Evolutionary conservation across 92 coral and sea anemone genomes (phyloP).

Genomic region (Umimayanthus chanpuru): DNA sequence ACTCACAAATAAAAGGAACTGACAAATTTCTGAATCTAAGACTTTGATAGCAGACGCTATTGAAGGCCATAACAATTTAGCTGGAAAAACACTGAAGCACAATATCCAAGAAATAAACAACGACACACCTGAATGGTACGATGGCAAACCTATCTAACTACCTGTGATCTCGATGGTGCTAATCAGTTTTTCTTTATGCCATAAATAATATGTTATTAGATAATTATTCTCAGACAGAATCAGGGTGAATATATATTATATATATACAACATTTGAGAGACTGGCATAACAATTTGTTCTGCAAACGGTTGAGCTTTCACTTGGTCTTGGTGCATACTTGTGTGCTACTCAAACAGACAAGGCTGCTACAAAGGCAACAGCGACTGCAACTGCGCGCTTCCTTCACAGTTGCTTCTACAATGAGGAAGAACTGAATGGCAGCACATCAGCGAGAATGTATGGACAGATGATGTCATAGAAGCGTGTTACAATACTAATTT

Average conservation of each 20-base stretch:
- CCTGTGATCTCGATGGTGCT: background rate
- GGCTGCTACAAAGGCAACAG: background rate
- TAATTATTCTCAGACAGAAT: no score
- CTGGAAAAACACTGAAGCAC: background rate
- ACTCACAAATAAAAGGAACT: background rate
- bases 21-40: background rate
- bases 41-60: background rate
- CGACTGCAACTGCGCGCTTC: background rate
- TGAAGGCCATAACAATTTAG: background rate
- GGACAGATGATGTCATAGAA: no score
- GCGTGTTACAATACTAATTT: no score
- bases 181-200: background rate
- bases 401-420: background rate
- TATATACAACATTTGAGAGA: no score
- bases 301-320: conserved; percentile 1
- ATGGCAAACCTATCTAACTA: background rate
- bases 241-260: no score
- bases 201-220: no score
- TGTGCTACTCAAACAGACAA: background rate
- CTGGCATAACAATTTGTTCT: background rate
- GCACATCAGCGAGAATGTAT: no score
- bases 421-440: background rate
- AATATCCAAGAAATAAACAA: background rate
- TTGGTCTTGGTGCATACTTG: background rate
- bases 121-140: background rate